A percentile compares a stretch with the other conserved stretches of the same genome.
Evolutionary conservation across 2,113 vertebrate genomes (phyloP).

Genomic region (Australoheros scitulus): DNA sequence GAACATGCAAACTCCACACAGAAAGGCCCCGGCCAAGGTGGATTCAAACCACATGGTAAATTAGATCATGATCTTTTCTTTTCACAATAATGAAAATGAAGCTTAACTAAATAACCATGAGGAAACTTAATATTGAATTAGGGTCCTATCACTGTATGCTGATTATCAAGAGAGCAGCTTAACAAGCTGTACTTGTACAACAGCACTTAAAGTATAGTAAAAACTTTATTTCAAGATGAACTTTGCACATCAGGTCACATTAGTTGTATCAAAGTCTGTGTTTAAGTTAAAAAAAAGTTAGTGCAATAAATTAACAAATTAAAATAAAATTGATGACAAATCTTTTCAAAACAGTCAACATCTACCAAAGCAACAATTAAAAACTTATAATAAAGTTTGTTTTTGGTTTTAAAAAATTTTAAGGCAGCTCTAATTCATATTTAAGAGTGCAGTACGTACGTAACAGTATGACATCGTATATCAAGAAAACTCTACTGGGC

Average conservation of each 20-base stretch:
- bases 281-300: neutral
- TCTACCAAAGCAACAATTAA: neutral
- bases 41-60: neutral
- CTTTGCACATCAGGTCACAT: neutral
- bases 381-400: neutral
- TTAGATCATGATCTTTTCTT: neutral
- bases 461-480: neutral
- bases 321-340: neutral
- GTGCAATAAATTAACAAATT: neutral
- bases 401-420: neutral
- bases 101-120: neutral
- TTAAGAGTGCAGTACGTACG: too few relatives aligned
- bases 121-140: neutral
- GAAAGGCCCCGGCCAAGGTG: too few relatives aligned
- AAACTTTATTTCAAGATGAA: neutral
- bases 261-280: neutral
- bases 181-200: neutral
- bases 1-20: too few relatives aligned
- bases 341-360: neutral
- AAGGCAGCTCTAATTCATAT: fast-evolving
- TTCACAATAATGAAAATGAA: neutral
- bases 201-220: fast-evolving
- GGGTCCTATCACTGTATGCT: neutral
- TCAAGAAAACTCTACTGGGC: too few relatives aligned
- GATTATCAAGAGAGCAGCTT: neutral